phyloP scores from a whole-genome alignment of 2,113 vertebrate species.

The Carlito syrichta region DNA sequence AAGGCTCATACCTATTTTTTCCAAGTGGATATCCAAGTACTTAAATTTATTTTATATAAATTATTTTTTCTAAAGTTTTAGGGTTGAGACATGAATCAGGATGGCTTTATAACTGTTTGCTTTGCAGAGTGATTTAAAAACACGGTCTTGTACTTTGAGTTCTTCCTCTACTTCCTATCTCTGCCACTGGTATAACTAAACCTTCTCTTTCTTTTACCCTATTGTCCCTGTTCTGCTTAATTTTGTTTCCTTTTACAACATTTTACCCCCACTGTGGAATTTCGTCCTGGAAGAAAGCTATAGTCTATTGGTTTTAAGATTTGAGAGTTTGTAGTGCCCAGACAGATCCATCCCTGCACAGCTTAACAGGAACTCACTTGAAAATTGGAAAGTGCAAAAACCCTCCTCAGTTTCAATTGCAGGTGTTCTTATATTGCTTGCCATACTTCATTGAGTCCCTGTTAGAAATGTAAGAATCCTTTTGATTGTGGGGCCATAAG shows the following conservation, averaged over 20 bases:
- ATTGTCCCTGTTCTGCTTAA: not conserved
- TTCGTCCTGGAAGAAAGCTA: not conserved
- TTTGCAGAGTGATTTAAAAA: not conserved
- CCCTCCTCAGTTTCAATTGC: not conserved
- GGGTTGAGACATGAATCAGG: not conserved
- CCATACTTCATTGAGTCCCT: not conserved
- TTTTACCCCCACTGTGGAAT: not conserved
- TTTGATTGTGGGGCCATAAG: too few species aligned
- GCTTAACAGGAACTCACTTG: not conserved
- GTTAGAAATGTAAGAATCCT: not conserved
- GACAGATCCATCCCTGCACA: not conserved
- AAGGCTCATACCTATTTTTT: not conserved
- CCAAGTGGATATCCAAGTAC: not conserved
- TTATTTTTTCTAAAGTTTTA: not conserved
- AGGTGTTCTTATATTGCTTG: not conserved
- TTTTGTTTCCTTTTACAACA: not conserved
- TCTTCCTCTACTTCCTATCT: not conserved
- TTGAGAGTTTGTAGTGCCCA: not conserved
- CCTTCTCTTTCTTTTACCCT: not conserved
- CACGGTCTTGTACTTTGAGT: not conserved
- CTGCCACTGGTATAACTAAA: not conserved
- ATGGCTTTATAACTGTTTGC: too few species aligned
- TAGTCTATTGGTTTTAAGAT: not conserved
- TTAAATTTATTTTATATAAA: not conserved
- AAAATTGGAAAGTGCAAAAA: not conserved